Conservation (phyloP, 2,797 vertebrate genomes). For the Catharus ustulatus region DNA sequence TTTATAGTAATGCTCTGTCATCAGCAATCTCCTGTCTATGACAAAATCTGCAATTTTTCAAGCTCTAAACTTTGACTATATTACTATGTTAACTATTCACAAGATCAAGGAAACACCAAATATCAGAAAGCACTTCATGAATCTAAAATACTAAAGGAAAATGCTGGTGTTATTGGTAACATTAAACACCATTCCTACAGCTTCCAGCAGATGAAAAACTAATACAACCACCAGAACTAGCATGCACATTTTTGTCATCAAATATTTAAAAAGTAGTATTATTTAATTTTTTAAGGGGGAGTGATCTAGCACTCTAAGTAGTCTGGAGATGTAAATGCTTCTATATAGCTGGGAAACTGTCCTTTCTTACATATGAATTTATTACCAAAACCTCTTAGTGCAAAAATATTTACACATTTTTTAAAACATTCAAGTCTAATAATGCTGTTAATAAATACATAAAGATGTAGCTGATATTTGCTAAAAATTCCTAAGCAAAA, state of each 20-base stretch:
- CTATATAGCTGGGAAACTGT: background rate
- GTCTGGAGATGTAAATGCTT: background rate
- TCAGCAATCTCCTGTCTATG: background rate
- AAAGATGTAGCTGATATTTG: background rate
- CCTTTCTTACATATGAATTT: background rate
- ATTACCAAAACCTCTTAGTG: background rate
- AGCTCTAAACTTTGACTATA: background rate
- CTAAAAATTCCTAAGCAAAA: background rate
- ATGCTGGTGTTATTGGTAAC: background rate
- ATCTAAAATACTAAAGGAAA: background rate
- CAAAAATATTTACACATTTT: background rate
- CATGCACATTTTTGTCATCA: background rate
- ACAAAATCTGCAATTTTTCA: background rate
- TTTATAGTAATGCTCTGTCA: background rate
- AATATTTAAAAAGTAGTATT: fast-evolving
- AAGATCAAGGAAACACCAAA: background rate
- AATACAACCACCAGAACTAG: background rate
- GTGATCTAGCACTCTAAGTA: background rate
- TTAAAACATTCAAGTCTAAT: background rate
- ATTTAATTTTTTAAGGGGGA: background rate
- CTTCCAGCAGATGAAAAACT: background rate
- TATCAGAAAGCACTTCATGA: background rate
- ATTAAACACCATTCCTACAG: background rate
- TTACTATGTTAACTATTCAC: background rate
- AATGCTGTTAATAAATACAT: background rate